Base-by-base conservation (phyloP, 2,888 invertebrate genomes). In the Sceliomorpha sp. region DNA sequence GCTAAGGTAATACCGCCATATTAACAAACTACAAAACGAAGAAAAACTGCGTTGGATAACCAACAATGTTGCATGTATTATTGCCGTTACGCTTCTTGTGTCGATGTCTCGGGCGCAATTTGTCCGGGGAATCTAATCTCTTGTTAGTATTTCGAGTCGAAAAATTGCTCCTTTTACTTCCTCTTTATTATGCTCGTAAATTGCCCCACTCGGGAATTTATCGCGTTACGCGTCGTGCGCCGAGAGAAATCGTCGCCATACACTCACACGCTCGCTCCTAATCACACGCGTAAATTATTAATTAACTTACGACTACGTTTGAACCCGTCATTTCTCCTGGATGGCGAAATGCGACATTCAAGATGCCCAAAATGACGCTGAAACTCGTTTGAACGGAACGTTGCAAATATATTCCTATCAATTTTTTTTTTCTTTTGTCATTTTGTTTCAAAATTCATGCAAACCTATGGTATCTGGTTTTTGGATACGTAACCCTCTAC, bases 251-350 rank as follows among this genome's bases (percentile, higher is more conserved):
- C 44, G 26, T 39, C 37, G 15, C 40, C 24, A 13, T 44, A 56
- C 37, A 20, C 51, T 9, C 47, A 31, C 42, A 36, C 63, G 17
- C 37, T 14, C 50, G 48, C n/a, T 20, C 10, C 37, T 45, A 44
- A 45, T 20, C 56, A n/a, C 56, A 32, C 34, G 32, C 45, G 42
- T 39, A 55, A 64, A 58, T 64, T 44, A 44, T n/a, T n/a, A n/a
- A n/a, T n/a, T 66, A 44, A 64, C 27, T 37, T 24, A 48, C 32
- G 12, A 12, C 53, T 44, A 45, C 32, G 12, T 20, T 47, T 63
- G 51, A 66, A 66, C 59, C 53, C 66, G 53, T 64, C 13, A 36
- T 53, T 47, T 45, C 59, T 59, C 51, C 51, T 45, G 51, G 47
- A 39, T 27, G 13, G 44, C 34, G 44, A 40, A 58, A 55, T 31